These are phyloP conservation scores for Atherinomorus stipes DNA, from an alignment of 2,113 vertebrate species.

Conservation along the genomic window DNA sequence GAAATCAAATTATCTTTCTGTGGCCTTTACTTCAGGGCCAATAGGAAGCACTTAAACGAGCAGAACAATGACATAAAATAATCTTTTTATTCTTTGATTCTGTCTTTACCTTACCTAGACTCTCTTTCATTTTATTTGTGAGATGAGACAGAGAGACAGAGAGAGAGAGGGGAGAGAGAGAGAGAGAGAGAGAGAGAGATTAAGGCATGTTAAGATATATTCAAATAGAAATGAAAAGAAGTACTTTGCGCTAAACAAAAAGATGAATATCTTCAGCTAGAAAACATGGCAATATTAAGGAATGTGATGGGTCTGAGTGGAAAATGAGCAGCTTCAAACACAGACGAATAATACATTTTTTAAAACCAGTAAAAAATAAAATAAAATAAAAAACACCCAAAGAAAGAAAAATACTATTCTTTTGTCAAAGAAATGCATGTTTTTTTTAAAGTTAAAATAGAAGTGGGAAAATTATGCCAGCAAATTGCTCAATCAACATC, in stretches of 20 bases:
- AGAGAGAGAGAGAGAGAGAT: too few species aligned
- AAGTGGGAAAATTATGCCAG: background rate
- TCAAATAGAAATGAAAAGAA: too few species aligned
- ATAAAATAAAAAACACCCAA: background rate
- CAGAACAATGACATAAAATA: background rate
- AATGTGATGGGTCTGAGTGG: background rate
- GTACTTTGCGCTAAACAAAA: too few species aligned
- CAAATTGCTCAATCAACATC: slow-evolving; percentile 38
- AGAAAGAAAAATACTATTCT: background rate
- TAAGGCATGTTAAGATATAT: too few species aligned
- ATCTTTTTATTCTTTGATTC: background rate
- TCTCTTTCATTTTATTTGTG: too few species aligned
- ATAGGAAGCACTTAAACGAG: slow-evolving; percentile 4
- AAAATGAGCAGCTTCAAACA: background rate
- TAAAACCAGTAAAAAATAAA: background rate
- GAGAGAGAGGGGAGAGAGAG: too few species aligned
- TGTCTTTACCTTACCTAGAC: too few species aligned
- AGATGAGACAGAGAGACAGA: too few species aligned
- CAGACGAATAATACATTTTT: background rate
- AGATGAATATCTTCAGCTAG: background rate
- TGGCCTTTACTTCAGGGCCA: slow-evolving; percentile 58
- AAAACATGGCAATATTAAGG: background rate
- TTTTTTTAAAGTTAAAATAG: background rate
- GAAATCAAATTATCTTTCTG: slow-evolving; percentile 16
- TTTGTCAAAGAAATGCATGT: too few species aligned